These are phyloP conservation scores for Sebastes minor DNA, from an alignment of 2,797 vertebrate species.

Conservation along the genomic window DNA sequence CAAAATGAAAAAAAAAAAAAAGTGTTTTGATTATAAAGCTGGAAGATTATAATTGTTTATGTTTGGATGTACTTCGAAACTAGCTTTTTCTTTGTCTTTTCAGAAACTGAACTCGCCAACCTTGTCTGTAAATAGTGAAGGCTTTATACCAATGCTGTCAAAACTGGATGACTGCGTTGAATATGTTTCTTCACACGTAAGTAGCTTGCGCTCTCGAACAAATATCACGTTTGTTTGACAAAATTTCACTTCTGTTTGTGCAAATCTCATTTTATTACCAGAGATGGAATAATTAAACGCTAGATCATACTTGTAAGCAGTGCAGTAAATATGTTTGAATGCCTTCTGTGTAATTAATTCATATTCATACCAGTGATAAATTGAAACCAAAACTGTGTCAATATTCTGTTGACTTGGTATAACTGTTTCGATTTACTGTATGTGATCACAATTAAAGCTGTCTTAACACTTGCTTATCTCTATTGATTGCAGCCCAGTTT, in stretches of 20 bases:
- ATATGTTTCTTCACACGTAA: constrained; percentile 96
- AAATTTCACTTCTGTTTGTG: neutral
- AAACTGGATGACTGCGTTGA: constrained; percentile 97
- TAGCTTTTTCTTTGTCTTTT: constrained; percentile 40
- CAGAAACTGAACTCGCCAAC: constrained; percentile 98
- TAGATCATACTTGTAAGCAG: neutral
- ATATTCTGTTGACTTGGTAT: neutral
- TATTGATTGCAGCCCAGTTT: constrained; percentile 89
- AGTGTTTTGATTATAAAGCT: neutral
- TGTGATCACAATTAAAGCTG: neutral
- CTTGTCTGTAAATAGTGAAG: constrained; percentile 95
- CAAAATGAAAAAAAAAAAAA: neutral
- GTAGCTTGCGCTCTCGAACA: constrained; percentile 52
- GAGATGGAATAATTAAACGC: neutral
- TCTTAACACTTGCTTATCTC: constrained; percentile 48
- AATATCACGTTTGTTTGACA: too few species aligned
- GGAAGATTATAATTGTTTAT: neutral
- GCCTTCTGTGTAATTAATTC: neutral
- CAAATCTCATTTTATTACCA: neutral
- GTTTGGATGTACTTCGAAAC: neutral
- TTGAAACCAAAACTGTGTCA: neutral
- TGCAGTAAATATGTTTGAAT: neutral
- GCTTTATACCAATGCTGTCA: constrained; percentile 96
- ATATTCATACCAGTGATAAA: neutral
- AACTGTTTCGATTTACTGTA: neutral